A percentile compares a stretch with the other conserved stretches of the same genome.
Evolutionary conservation across 1,140 invertebrate species (phyloP).

Genomic region (Zaprionus ghesquierei): DNA sequence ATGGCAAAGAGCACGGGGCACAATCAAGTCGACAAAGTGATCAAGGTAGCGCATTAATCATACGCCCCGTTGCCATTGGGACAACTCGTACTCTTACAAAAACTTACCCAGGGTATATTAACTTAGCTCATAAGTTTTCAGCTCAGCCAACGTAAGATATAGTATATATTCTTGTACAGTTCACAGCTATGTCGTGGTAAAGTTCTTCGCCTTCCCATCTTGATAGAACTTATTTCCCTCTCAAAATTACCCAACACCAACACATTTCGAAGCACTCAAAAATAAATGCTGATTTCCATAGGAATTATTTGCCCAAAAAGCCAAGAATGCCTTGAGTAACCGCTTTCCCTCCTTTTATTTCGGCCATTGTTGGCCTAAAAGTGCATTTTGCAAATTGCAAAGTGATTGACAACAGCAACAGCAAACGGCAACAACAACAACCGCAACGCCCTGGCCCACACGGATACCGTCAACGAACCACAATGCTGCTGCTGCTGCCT

Average conservation of each 20-base stretch:
- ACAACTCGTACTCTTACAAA: background rate
- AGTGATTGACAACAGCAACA: slow-evolving; percentile 67
- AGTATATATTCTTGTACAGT: too few species aligned
- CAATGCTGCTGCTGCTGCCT: slow-evolving; percentile 12
- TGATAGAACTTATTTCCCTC: background rate
- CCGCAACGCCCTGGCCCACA: background rate
- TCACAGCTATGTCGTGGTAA: too few species aligned
- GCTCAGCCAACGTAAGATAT: too few species aligned
- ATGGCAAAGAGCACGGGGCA: slow-evolving; percentile 14
- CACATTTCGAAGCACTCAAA: background rate
- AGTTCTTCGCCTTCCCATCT: too few species aligned
- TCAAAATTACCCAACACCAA: background rate
- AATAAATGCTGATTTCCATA: background rate
- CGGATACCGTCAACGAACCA: slow-evolving; percentile 11
- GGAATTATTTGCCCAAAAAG: background rate
- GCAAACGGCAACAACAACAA: slow-evolving; percentile 7
- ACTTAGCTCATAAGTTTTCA: background rate
- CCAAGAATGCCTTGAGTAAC: background rate
- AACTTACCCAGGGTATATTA: background rate
- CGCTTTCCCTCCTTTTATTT: slow-evolving; percentile 15
- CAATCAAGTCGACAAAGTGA: slow-evolving; percentile 61
- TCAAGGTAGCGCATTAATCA: slow-evolving; percentile 55
- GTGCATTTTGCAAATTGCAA: slow-evolving; percentile 77
- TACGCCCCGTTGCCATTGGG: slow-evolving; percentile 3
- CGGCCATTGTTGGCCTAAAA: slow-evolving; percentile 44